Evolutionary conservation across 2,888 invertebrate species (phyloP), one percentile per base, ranked within the genome.

Genomic region (Chrysolina haemoptera): DNA sequence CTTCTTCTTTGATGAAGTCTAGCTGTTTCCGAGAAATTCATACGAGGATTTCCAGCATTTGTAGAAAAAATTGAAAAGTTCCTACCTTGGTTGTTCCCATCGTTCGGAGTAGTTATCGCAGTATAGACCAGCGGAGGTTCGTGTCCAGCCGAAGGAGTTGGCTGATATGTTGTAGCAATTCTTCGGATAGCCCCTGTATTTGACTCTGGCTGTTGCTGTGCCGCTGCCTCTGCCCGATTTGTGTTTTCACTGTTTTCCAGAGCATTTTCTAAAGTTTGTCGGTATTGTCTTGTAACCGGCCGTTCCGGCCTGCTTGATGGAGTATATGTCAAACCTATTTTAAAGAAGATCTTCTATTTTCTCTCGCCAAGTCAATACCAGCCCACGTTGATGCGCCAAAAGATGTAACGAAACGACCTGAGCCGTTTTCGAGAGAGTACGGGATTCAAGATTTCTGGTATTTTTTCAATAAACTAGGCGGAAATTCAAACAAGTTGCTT

Each of bases 301-400:
- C 50, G 50, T 16, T 50, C 50, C n/a, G 18, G n/a, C 16, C 12
- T 50, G 16, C 6, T 50, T 16, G 50, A 50, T 50, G 50, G 50
- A n/a, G 50, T 50, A 16, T 16, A 50, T 16, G 50, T 16, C 16
- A 50, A 50, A n/a, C 5, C 50, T 18, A 50, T 50, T 16, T 50
- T 8, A n/a, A 16, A 16, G n/a, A 50, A 50, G n/a, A 35, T 35
- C 35, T n/a, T n/a, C n/a, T 35, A 35, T 35, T 35, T 35, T 50
- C 50, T 18, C 50, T 50, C 50, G 50, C 50, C n/a, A 16, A n/a
- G 50, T 50, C n/a, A 50, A 50, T 50, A 50, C 50, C 50, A 50
- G 43, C 50, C 16, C 50, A 50, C 50, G 50, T 50, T 50, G 50
- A 18, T n/a, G 8, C 50, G 50, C 50, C 50, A 50, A 50, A 27